These are phyloP conservation scores for Empis livida DNA, from an alignment of 2,888 invertebrate genomes.

Conservation along the genomic window DNA sequence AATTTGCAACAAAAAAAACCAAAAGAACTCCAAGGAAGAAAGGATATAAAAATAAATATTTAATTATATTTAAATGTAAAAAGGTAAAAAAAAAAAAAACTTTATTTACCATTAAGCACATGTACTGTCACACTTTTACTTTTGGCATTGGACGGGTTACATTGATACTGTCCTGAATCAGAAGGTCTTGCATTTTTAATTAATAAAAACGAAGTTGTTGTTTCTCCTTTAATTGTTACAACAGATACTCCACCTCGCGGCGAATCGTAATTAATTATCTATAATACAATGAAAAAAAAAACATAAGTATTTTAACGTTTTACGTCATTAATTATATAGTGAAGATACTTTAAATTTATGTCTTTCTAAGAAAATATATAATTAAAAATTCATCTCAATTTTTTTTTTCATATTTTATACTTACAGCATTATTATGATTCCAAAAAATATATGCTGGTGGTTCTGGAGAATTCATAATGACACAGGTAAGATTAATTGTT, in stretches of 20 bases:
- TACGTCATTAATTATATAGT: too few relatives aligned
- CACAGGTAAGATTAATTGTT: conserved; percentile 87
- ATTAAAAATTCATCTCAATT: too few relatives aligned
- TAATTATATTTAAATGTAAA: too few relatives aligned
- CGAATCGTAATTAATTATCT: conserved; percentile 93
- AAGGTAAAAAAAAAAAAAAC: too few relatives aligned
- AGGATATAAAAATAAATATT: too few relatives aligned
- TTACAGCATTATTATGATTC: conserved; percentile 88
- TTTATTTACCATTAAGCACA: conserved; percentile 77
- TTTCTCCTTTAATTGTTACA: conserved; percentile 81
- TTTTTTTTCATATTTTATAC: conserved; percentile 31
- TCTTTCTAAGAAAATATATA: too few relatives aligned
- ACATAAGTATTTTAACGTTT: too few relatives aligned
- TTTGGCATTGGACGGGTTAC: conserved; percentile 88
- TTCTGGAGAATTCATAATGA: conserved; percentile 81
- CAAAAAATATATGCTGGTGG: conserved; percentile 89
- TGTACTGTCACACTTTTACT: conserved; percentile 83
- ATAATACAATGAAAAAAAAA: conserved; percentile 17
- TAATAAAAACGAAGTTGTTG: conserved; percentile 77
- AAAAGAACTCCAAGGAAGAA: too few relatives aligned
- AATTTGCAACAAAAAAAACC: too few relatives aligned
- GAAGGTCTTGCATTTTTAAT: conserved; percentile 77
- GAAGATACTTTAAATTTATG: too few relatives aligned
- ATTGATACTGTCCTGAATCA: conserved; percentile 84
- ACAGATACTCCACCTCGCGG: conserved; percentile 83